Conservation (phyloP, 2,113 vertebrate species). For the Cricetomys ansorgei region DNA sequence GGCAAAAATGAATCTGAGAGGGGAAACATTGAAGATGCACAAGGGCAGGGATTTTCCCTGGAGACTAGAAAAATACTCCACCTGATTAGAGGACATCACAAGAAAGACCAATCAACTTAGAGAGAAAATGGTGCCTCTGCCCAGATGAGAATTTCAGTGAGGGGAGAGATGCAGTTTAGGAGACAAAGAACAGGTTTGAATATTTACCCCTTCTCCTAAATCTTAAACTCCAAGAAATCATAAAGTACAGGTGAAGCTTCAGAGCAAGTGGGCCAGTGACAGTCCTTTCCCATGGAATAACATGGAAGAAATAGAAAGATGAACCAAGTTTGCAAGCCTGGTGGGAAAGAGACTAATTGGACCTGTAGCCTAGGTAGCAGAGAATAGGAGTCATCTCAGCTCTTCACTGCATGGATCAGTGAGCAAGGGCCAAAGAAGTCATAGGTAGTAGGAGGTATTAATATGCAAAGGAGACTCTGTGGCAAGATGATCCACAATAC, state of each 20-base stretch:
- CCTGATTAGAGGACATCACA: background rate
- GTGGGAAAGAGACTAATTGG: background rate
- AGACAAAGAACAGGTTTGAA: background rate
- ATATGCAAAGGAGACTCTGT: background rate
- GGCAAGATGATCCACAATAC: background rate
- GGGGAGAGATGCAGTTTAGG: background rate
- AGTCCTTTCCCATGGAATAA: background rate
- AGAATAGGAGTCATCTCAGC: background rate
- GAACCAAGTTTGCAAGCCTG: background rate
- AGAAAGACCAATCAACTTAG: background rate
- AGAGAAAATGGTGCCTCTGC: background rate
- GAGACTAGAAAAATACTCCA: background rate
- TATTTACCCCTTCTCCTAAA: background rate
- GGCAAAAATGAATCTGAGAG: slow-evolving; percentile 19
- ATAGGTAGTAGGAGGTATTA: background rate
- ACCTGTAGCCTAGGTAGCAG: background rate
- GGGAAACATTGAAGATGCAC: slow-evolving; percentile 25
- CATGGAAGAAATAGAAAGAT: background rate
- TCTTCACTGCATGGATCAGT: background rate
- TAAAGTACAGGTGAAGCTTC: background rate
- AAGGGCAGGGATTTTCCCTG: slow-evolving; percentile 48
- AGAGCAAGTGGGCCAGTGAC: background rate
- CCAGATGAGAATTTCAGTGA: background rate
- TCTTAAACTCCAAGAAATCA: background rate
- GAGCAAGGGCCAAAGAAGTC: background rate